Evolutionary conservation across 2,797 vertebrate species (phyloP).

Genomic region (Cuniculus paca): DNA sequence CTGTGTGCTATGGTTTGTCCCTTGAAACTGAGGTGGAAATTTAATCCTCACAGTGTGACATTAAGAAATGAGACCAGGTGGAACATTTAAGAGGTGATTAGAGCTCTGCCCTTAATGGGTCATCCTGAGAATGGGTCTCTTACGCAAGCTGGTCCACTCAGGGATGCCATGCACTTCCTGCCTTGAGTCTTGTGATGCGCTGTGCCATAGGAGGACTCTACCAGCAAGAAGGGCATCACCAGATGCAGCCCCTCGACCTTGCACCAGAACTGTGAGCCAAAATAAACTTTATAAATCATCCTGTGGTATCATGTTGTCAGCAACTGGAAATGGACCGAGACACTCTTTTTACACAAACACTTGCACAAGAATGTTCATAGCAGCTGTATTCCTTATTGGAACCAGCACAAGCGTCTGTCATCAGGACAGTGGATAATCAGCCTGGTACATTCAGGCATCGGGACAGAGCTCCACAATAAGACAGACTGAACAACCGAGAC

Average conservation of each 20-base stretch:
- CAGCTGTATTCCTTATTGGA: background rate
- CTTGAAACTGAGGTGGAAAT: background rate
- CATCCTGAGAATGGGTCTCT: background rate
- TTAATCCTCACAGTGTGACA: background rate
- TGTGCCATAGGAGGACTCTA: background rate
- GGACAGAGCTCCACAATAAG: background rate
- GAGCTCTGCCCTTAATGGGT: background rate
- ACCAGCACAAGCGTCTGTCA: background rate
- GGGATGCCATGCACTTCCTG: background rate
- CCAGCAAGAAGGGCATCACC: background rate
- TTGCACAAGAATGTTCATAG: rapidly evolving
- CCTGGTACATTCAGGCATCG: rapidly evolving
- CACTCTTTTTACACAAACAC: background rate
- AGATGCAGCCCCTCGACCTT: background rate
- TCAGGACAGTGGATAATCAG: background rate
- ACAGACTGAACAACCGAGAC: background rate
- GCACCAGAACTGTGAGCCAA: background rate
- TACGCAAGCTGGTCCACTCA: background rate
- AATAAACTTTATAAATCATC: background rate
- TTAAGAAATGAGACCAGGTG: background rate
- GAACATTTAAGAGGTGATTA: background rate
- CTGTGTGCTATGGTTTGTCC: background rate
- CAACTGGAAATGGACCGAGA: background rate
- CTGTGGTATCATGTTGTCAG: background rate
- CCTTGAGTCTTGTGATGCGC: background rate